Evolutionary conservation across 2,888 invertebrate genomes (phyloP), one percentile per base, ranked within the genome.

Genomic region (Dexiosoma caninum): DNA sequence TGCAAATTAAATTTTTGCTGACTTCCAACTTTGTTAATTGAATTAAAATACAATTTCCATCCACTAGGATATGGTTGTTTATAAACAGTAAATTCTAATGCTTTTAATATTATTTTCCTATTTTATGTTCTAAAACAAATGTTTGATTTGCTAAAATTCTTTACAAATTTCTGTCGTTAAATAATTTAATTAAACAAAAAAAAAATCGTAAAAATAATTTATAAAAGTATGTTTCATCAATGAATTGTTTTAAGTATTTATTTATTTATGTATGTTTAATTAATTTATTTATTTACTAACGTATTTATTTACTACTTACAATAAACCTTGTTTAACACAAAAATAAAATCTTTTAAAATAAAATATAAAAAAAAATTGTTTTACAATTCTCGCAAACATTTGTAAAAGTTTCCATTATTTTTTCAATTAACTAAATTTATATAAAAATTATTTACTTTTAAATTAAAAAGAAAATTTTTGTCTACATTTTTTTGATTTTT

Each of bases 401-500:
- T 27, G 2, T 37, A 19, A 46, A 44, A 46, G 14, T 42, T 23
- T 19, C n/a, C 19, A 19, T 12, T 10, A 5, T 16, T 66, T 51
- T 8, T 53, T 42, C 21, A n/a, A 32, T 21, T 55, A 55, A 55
- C 23, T 57, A 35, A 32, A n/a, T 53, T 32, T 57, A 46, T 4
- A 14, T 44, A 23, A 23, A 21, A 46, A 12, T 21, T 21, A 27
- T 27, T 19, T 5, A 19, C 10, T 10, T n/a, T n/a, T n/a, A n/a
- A n/a, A n/a, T n/a, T n/a, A n/a, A n/a, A n/a, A n/a, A n/a, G n/a
- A n/a, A n/a, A n/a, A n/a, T n/a, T 74, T 37, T 37, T 79, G 30
- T n/a, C 79, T 42, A 3, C 16, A 7, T 82, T 86, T 85, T 85
- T 84, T 82, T 72, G 14, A 6, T 2, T 83, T 87, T 87, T 87